Conservation (phyloP, 2,797 vertebrate species). For the Tiaroga cobitis region DNA sequence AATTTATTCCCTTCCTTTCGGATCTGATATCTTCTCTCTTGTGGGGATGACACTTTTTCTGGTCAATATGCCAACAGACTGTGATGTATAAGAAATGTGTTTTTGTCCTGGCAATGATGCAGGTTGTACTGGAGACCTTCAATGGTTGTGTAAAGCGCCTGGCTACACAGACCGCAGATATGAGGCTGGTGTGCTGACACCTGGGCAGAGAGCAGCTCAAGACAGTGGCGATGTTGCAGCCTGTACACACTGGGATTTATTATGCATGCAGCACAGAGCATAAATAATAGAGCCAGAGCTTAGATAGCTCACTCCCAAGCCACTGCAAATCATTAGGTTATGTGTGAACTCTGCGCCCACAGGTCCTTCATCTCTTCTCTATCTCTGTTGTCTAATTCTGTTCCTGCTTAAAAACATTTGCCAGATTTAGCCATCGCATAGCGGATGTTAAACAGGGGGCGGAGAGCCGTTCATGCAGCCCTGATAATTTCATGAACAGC, state of each 20-base stretch:
- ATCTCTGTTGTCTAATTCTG: conserved; percentile 32
- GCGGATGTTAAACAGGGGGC: not conserved
- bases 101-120: conserved; percentile 1
- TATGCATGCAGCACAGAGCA: conserved; percentile 49
- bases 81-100: conserved; percentile 21
- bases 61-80: not conserved
- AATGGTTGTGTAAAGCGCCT: not conserved
- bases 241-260: conserved; percentile 37
- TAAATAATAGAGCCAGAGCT: conserved; percentile 51
- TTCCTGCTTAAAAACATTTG: conserved; percentile 31
- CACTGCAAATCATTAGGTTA: conserved; percentile 52
- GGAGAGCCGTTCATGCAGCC: not conserved
- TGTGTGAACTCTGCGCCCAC: conserved; percentile 31
- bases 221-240: conserved; percentile 17
- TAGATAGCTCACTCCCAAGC: conserved; percentile 46
- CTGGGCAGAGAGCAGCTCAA: not conserved
- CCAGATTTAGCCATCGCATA: conserved; percentile 6
- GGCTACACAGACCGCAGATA: not conserved
- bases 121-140: conserved; percentile 7
- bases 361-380: conserved; percentile 40
- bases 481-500: not conserved
- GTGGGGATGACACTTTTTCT: not conserved
- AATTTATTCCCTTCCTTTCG: not conserved
- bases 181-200: conserved; percentile 18
- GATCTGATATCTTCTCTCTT: not conserved